Base-by-base conservation (phyloP, 2,888 invertebrate genomes). In the Blastobasis adustella region DNA sequence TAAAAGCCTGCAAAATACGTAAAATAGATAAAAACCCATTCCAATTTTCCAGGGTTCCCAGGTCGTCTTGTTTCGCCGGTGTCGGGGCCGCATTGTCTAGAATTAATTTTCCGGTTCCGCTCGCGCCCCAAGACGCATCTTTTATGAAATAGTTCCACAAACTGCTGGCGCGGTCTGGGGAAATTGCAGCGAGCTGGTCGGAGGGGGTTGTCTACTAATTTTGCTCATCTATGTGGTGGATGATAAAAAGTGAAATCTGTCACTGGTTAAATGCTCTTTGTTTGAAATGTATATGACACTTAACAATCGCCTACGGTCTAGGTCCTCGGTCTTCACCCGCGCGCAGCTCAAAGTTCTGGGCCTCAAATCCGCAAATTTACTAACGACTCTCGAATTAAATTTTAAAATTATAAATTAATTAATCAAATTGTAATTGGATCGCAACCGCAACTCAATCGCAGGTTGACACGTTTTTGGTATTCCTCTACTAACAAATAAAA, bases 91-190 rank as follows among this genome's bases (percentile, higher is more conserved):
- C 71, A 81, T 83, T 83, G 82, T 83, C 77, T 81, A 69, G 73
- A 80, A 81, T 83, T 84, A 84, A 85, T 84, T 85, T 83, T 85
- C 84, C 84, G 73, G 79, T 82, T 82, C 83, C 82, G 72, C 62
- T 60, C 62, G 23, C 23, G 23, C 23, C 23, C 23, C 23, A 23
- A 23, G 62, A 76, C 77, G 82, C 82, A 79, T 78, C 81, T 83
- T 84, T 84, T 82, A 83, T 82, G 73, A 77, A 76, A 81, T 80
- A 79, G 79, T 75, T 70, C 71, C 72, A 78, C 71, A 76, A 77
- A 79, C 76, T 23, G 23, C 70, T 77, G 69, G 45, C 23, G 37
- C 6, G 41, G 39, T 41, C n/a, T 7, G 66, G 62, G 66, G 65
- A 71, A 71, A 72, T 58, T 51, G 23, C 58, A 55, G 52, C 66